Evolutionary conservation across 2,113 vertebrate genomes (phyloP).

Genomic region (Ornithorhynchus anatinus): DNA sequence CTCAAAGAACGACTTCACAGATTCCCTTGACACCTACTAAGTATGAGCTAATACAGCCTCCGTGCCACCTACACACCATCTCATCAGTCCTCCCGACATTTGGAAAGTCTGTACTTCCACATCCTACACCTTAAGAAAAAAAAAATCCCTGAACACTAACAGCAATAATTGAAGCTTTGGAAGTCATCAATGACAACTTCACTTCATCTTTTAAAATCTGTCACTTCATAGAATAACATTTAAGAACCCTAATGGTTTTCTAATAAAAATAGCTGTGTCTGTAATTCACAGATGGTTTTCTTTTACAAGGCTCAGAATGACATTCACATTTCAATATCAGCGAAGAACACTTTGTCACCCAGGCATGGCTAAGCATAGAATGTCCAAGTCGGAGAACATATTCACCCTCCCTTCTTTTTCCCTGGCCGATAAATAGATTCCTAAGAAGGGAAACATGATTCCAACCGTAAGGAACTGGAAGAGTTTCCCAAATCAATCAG

Average conservation of each 20-base stretch:
- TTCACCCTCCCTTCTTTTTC: conserved; percentile 7
- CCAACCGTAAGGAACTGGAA: too few relatives aligned
- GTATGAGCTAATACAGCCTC: conserved; percentile 59
- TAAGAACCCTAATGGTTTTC: conserved; percentile 53
- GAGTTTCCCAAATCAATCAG: too few relatives aligned
- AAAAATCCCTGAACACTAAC: not conserved
- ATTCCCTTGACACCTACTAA: conserved; percentile 51
- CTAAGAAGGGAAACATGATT: not conserved
- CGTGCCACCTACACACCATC: conserved; percentile 52
- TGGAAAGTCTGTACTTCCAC: conserved; percentile 57
- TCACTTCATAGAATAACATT: conserved; percentile 57
- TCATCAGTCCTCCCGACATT: conserved; percentile 20
- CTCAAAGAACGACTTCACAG: conserved; percentile 44
- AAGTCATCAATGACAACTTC: conserved; percentile 66
- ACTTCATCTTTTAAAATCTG: conserved; percentile 60
- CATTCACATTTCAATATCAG: conserved; percentile 55
- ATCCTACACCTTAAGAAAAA: conserved; percentile 37
- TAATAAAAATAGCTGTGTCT: conserved; percentile 64
- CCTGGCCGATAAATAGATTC: not conserved
- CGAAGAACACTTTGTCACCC: conserved; percentile 41
- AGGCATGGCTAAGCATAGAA: conserved; percentile 9
- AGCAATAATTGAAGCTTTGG: conserved; percentile 43
- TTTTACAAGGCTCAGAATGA: conserved; percentile 56
- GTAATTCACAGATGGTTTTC: conserved; percentile 67
- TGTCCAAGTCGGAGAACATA: conserved; percentile 11